Evolutionary conservation across 2,888 invertebrate species (phyloP), one percentile per base, ranked within the genome.

Genomic region (Amblyjoppa proteus): DNA sequence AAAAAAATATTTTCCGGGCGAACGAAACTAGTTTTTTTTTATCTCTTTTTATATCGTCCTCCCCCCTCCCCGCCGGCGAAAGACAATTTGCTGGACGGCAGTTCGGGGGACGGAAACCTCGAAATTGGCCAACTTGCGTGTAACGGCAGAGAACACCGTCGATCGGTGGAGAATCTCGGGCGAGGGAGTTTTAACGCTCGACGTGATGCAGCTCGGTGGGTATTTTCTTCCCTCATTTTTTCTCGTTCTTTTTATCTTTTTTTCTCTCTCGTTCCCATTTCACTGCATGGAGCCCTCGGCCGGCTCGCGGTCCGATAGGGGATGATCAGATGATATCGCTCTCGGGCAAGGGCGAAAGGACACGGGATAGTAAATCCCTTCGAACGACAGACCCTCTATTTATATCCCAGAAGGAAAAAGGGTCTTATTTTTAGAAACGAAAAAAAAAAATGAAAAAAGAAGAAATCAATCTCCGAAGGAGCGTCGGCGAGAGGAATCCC

Each of bases 1-100:
- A 41, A 85, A 82, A 70, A 89, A 89, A 90, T 94, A 93, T 94
- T 93, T 93, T 94, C 91, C 90, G 92, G 92, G 91, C 90, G 90
- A 89, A 87, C 66, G 49, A 66, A 64, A 66, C n/a, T 34, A 56
- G 31, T 16, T 64, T 73, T 58, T n/a, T 76, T 80, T 68, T 69
- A n/a, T 75, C 38, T 74, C n/a, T 41, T 68, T 69, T n/a, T 58
- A 53, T 53, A 66, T 68, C 41, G 2, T 4, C 45, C 41, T 28
- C 56, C 64, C 41, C 64, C 68, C 38, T 13, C 45, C 25, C 3
- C 51, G 38, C 38, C 11, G 34, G 49, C n/a, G 28, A 78, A 78
- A 81, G 34, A 41, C 83, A 81, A 77, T 86, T 86, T 81, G 58
- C 68, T 73, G 34, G 64, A 25, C 11, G 13, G 58, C 58, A 58